Base-by-base conservation (phyloP, 2,888 invertebrate species). In the Sarcophaga subvicina region DNA sequence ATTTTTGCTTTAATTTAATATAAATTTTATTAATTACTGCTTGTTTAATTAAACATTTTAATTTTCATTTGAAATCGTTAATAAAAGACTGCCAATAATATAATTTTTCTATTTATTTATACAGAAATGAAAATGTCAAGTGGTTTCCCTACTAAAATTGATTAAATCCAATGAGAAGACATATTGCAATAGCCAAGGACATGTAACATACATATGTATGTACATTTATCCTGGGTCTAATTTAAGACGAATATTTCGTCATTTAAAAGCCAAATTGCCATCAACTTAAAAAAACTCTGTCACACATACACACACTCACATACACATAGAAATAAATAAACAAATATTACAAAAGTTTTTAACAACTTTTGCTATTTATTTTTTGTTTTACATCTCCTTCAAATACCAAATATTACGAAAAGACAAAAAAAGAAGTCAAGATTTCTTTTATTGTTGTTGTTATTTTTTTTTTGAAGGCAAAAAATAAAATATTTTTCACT, bases 271-370 rank as follows among this genome's bases (percentile, higher is more conserved):
- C 25, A 71, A 76, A 76, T 70, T 70, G 63, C 17, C 63, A 76
- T 20, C 49, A 77, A 81, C 49, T 62, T 27, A 75, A 49, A 66
- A 66, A 76, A 60, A 37, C 37, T 37, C 37, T 37, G 37, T 37
- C 37, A 37, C 8, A 37, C 10, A 37, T 10, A 3, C 37, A 37
- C 8, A 8, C 8, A 37, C 37, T 8, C 8, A 37, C 37, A 37
- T 37, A 37, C 37, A 37, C 37, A 37, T 37, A 37, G 25, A 60
- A 25, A 64, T 45, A 80, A 62, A 78, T 25, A 64, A 66, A 59
- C 71, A 72, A 76, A 70, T 76, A 82, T 76, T 76, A 47, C 22
- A 69, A 75, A 81, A 81, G 67, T 81, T 81, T 81, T 80, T 62
- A 10, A 62, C n/a, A 37, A 73, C 75, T 54, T 82, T 82, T 76